Base-by-base conservation (phyloP, 2,797 vertebrate species). In the Myotis daubentonii region DNA sequence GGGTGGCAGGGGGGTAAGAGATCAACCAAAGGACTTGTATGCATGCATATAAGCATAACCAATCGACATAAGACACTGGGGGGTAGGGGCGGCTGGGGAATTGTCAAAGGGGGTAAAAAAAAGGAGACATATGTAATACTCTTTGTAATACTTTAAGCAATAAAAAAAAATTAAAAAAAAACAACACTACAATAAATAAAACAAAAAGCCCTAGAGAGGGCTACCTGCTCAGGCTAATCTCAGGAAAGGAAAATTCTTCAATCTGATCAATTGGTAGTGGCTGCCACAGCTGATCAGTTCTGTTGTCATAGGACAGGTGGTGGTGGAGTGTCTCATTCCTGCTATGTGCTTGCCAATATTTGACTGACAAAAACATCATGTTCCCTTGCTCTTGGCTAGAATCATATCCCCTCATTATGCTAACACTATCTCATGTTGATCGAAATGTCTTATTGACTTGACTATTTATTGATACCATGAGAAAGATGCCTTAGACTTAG, bases 341-440 rank as follows among this genome's bases (percentile, higher is more conserved):
- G 44, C 53, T 38, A 20, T 0, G 17, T 76, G 82, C 68, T 81
- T 70, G 44, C 89, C 92, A 94, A 41, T 79, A 95, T 88, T 30
- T 89, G 70, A 91, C 80, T 72, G 47, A 92, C 30, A 89, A 78
- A 95, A 89, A 93, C 70, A 83, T 74, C 88, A 33, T 93, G 71
- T 89, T 86, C 78, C 53, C 47, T 96, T 86, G 72, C n/a, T 88
- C 66, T 90, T 95, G 79, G 84, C 87, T 93, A 74, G 80, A 96
- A 93, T 83, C 71, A 44, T 65, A 75, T 38, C 62, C 19, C 88
- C 55, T 95, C 25, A 78, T 65, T 89, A 60, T 91, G 87, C 82
- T 79, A 94, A 94, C 47, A 74, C 2, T 84, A 81, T 66, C 28
- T 87, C 41, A 75, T 89, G 41, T 60, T 83, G 76, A 85, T 76